Base-by-base conservation (phyloP, 2,113 vertebrate species). In the Sisor rabdophorus region DNA sequence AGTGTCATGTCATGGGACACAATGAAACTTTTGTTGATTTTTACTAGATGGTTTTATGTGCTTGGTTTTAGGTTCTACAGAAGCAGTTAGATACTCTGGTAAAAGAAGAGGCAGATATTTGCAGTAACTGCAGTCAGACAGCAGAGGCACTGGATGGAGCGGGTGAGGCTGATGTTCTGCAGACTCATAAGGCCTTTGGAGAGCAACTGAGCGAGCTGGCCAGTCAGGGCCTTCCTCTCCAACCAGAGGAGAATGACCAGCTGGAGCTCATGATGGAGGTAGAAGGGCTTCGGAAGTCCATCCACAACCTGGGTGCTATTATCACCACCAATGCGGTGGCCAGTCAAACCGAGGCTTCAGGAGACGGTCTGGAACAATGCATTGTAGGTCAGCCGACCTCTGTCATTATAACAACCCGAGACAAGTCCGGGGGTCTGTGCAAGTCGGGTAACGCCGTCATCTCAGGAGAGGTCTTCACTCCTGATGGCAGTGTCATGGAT, bases 281-380 rank as follows among this genome's bases (percentile, higher is more conserved):
- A 0, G 96, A 99, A 68, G 94, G 94, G 2, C 73, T 99, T 5
- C 95, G 96, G 85, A 99, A 98, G 79, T 97, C 95, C 77, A 96
- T 99, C 82, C 96, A 99, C 89, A 99, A 99, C 86, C 88, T 99
- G 52, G 97, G 97, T 0, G 95, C 94, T 61, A 96, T 98, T 76
- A 88, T 99, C 78, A 98, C 96, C 28, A 99, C 95, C 82, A 99
- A 94, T 13, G 97, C 96, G 0, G 95, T 99, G 16, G 97, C 97
- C 67, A 96, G 96, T 20, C 96, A 98, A 88, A 97, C 96, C 0
- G 96, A 98, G 71, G 96, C 94, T 67, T 96, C 94, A 0, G 96
- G 97, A 0, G 92, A 93, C 30, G 97, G 97, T 0, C 88, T 99
- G 85, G 93, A 94, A 85, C 95, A 98, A 88, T 96, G 95, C 15